Evolutionary conservation across 2,888 invertebrate species (phyloP).

Genomic region (Drosophila mulleri): DNA sequence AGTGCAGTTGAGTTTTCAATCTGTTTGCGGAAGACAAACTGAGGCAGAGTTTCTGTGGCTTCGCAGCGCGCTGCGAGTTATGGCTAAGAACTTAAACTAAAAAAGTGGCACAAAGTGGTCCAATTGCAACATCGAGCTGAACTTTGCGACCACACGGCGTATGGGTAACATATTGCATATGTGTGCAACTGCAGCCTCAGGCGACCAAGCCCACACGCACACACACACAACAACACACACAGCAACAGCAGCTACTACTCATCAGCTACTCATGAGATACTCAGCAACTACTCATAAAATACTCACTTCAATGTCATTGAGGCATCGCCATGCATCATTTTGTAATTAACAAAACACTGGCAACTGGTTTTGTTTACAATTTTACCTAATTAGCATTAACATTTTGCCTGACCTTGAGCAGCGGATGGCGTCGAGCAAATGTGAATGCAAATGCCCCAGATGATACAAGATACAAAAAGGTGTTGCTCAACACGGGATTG

Average conservation of each 20-base stretch:
- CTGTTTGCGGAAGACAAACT: slow-evolving; percentile 65
- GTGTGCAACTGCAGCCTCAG: neutral
- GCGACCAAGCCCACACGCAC: neutral
- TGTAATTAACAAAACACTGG: slow-evolving; percentile 48
- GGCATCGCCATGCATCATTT: slow-evolving; percentile 36
- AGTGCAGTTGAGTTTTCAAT: slow-evolving; percentile 38
- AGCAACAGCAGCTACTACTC: neutral
- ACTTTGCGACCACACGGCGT: slow-evolving; percentile 44
- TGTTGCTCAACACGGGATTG: slow-evolving; percentile 2
- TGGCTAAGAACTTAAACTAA: slow-evolving; percentile 26
- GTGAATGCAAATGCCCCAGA: slow-evolving; percentile 5
- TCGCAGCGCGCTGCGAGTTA: slow-evolving; percentile 28
- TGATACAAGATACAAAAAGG: slow-evolving; percentile 1
- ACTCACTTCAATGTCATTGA: slow-evolving; percentile 45
- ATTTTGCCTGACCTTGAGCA: slow-evolving; percentile 38
- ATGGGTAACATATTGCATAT: slow-evolving; percentile 40
- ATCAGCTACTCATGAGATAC: slow-evolving; percentile 4
- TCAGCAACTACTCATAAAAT: slow-evolving; percentile 17
- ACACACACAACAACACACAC: neutral
- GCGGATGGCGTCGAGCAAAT: slow-evolving; percentile 7
- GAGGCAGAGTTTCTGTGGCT: slow-evolving; percentile 52
- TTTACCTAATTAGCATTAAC: slow-evolving; percentile 51
- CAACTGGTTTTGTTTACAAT: slow-evolving; percentile 48
- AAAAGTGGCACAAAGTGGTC: slow-evolving; percentile 17
- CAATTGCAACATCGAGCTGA: slow-evolving; percentile 35